Evolutionary conservation across 2,113 vertebrate species (phyloP).

Genomic region (Papio anubis): DNA sequence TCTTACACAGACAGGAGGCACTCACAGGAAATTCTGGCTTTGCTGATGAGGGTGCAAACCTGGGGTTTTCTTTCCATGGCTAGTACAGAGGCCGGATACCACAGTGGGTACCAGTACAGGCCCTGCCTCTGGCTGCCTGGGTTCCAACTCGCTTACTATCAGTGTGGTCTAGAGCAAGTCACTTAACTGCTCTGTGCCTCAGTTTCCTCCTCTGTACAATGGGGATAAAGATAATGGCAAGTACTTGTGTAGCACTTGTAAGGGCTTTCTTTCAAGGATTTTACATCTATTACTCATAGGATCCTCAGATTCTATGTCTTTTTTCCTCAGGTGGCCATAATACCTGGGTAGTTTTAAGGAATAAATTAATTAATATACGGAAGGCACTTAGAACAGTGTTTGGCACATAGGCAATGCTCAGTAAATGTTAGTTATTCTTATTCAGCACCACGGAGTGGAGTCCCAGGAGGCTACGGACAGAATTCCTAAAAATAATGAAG

Average conservation of each 20-base stretch:
- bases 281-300: not conserved
- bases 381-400: not conserved
- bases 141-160: not conserved
- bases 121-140: not conserved
- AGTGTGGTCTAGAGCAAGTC: not conserved
- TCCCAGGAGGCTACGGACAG: not conserved
- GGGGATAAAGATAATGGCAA: not conserved
- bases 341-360: not conserved
- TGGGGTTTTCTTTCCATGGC: not conserved
- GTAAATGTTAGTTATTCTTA: not conserved
- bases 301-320: not conserved
- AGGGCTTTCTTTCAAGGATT: not conserved
- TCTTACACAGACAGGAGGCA: not conserved
- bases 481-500: not conserved
- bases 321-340: not conserved
- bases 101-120: not conserved
- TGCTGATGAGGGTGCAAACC: not conserved
- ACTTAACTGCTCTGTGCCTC: not conserved
- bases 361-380: not conserved
- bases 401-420: not conserved
- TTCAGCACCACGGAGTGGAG: not conserved
- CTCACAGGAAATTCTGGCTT: not conserved
- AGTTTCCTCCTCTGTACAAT: slow-evolving; percentile 29
- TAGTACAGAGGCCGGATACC: not conserved
- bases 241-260: not conserved